Evolutionary conservation across 30 jellyfish, hydroid and myxozoan genomes (phyloP), one percentile per base, ranked within the genome.

Genomic region (Turritopsis dohrnii): DNA sequence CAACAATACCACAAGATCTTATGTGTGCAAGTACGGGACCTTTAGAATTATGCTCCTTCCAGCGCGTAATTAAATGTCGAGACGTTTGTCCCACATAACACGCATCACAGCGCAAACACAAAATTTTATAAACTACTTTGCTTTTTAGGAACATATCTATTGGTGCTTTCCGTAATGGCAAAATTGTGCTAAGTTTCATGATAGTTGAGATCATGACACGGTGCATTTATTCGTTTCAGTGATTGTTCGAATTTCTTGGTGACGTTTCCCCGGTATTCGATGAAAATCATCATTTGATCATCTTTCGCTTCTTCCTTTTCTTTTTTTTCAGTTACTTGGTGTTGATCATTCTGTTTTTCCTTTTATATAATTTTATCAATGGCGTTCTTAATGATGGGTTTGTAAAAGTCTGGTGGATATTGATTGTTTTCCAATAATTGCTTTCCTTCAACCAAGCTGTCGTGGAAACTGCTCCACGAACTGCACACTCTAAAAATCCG

Each of bases 41-140:
- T 16, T 54, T 54, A 16, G 19, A 16, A 16, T 54, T 18, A 54
- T 54, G 19, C n/a, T 54, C 72, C 72, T 54, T 54, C 18, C 18
- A 16, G 18, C 72, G 72, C 19, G 72, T 54, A 54, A 54, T 54
- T n/a, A 54, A n/a, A 54, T 54, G 72, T n/a, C n/a, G n/a, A n/a
- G n/a, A n/a, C n/a, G n/a, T n/a, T n/a, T n/a, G n/a, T n/a, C n/a
- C n/a, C n/a, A 54, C 72, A 54, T 54, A 54, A 54, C 72, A 54
- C n/a, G 72, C 72, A 54, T 54, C 72, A n/a, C 72, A 54, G 72
- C 72, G 72, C n/a, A n/a, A 54, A 54, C 72, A 54, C 18, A 16
- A 16, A n/a, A 54, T 54, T 54, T 54, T 54, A n/a, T 54, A 54
- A 54, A 54, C 72, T 54, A 54, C 72, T 16, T n/a, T n/a, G n/a